Conservation (phyloP, 1,140 invertebrate species). For the Heliconius nattereri region DNA sequence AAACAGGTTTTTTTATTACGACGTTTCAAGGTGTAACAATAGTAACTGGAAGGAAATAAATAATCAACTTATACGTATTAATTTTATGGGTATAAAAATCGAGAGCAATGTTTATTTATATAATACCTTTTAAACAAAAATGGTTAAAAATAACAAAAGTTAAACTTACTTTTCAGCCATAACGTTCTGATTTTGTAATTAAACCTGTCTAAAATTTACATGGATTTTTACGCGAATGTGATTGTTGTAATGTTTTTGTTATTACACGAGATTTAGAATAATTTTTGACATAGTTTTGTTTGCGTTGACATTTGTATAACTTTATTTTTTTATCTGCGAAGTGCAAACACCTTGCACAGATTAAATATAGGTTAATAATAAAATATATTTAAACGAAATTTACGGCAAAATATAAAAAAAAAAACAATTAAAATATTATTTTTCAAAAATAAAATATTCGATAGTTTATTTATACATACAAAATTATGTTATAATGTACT, state of each 20-base stretch:
- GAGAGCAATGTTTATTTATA: conserved; percentile 53
- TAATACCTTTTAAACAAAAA: conserved; percentile 34
- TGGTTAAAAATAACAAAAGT: conserved; percentile 25
- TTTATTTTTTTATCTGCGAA: conserved; percentile 23
- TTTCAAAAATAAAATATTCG: background rate
- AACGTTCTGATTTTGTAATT: conserved; percentile 46
- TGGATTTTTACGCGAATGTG: conserved; percentile 60
- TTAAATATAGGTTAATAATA: conserved; percentile 3
- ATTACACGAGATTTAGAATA: conserved; percentile 76
- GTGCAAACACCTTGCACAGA: conserved; percentile 13
- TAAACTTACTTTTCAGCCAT: conserved; percentile 74
- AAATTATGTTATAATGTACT: too few relatives aligned
- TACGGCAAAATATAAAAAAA: background rate
- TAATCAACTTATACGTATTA: conserved; percentile 18
- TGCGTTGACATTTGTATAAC: conserved; percentile 65
- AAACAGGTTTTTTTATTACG: conserved; percentile 7
- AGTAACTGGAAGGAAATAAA: conserved; percentile 25
- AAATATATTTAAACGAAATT: background rate
- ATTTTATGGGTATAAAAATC: conserved; percentile 16
- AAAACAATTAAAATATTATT: too few relatives aligned
- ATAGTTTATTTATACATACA: background rate
- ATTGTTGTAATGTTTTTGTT: conserved; percentile 63
- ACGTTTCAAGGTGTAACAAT: background rate
- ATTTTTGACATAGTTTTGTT: conserved; percentile 78
- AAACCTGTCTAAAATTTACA: conserved; percentile 55